Conservation (phyloP, 2,113 vertebrate genomes). For the Chionis minor region DNA sequence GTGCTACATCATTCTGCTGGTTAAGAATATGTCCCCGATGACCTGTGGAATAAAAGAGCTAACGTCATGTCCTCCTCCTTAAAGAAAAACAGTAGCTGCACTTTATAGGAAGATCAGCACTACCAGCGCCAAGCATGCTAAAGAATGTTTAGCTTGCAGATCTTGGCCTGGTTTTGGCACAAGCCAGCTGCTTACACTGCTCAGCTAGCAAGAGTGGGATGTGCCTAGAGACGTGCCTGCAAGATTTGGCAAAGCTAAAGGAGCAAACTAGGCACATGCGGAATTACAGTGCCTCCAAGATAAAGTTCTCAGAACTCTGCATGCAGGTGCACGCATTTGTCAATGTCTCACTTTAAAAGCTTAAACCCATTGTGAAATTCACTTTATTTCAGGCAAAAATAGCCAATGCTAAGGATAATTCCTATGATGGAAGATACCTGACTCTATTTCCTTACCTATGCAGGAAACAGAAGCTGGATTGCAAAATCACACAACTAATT, state of each 20-base stretch:
- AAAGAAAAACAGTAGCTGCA: not conserved
- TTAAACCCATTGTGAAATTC: not conserved
- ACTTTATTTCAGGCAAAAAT: not conserved
- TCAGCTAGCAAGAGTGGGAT: not conserved
- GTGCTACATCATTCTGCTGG: not conserved
- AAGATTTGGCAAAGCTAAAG: not conserved
- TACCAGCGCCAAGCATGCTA: not conserved
- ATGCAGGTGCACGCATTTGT: not conserved
- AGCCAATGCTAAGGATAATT: not conserved
- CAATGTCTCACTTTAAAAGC: not conserved
- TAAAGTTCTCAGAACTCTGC: not conserved
- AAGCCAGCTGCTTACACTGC: not conserved
- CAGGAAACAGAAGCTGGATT: not conserved
- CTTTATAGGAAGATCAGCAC: not conserved
- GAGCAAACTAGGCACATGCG: fast-evolving
- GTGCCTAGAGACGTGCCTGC: not conserved
- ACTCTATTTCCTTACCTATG: not conserved
- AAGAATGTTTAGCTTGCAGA: not conserved
- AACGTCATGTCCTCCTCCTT: not conserved
- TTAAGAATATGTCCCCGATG: not conserved
- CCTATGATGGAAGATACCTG: not conserved
- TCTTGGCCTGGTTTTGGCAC: not conserved
- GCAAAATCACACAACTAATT: not conserved
- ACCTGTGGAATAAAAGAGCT: not conserved
- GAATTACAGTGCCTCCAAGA: not conserved